Evolutionary conservation across 1,140 invertebrate species (phyloP).

Genomic region (Eupristina koningsbergeri): DNA sequence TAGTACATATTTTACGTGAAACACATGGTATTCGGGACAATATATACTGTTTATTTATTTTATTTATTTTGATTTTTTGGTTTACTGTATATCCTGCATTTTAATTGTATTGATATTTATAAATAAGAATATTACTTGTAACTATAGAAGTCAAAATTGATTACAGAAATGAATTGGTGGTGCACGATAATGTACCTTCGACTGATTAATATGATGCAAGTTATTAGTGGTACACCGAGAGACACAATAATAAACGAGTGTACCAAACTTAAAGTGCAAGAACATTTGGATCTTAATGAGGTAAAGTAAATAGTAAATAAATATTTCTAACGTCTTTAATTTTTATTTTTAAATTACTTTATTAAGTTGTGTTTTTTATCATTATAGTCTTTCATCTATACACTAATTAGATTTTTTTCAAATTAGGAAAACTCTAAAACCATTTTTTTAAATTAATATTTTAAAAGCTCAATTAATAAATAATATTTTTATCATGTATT

Average conservation of each 20-base stretch:
- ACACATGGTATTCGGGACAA: neutral
- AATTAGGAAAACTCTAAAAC: too few relatives aligned
- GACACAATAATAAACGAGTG: constrained; percentile 32
- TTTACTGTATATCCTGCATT: too few relatives aligned
- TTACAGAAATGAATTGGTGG: neutral
- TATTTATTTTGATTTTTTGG: too few relatives aligned
- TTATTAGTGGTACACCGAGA: neutral
- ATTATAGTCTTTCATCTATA: neutral
- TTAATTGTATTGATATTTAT: too few relatives aligned
- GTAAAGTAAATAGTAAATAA: constrained; percentile 1
- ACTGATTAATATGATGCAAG: neutral
- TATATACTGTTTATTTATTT: too few relatives aligned
- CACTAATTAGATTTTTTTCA: too few relatives aligned
- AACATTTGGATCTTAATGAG: constrained; percentile 36
- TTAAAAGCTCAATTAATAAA: too few relatives aligned
- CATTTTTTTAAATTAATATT: too few relatives aligned
- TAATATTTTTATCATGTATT: too few relatives aligned
- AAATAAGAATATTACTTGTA: neutral
- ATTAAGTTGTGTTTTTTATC: neutral
- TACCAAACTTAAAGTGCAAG: constrained; percentile 39
- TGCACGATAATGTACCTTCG: neutral
- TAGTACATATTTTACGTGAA: neutral
- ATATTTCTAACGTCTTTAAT: neutral
- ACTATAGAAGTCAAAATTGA: neutral
- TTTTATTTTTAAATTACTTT: neutral